Conservation (phyloP, 2,797 vertebrate genomes). For the Spizella passerina region DNA sequence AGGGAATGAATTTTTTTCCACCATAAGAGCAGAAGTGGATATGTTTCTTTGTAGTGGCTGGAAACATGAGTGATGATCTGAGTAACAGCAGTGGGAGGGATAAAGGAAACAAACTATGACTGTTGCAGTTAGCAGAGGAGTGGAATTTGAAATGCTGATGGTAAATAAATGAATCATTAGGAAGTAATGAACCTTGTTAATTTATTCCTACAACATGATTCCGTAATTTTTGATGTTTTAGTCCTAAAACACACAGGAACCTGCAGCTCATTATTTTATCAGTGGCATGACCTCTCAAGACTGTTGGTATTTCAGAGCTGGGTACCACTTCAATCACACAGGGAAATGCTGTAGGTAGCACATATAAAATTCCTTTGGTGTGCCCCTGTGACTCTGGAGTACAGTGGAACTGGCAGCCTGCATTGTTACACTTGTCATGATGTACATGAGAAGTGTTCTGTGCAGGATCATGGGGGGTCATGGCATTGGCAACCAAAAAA, state of each 20-base stretch:
- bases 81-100: not conserved
- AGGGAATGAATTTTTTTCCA: not conserved
- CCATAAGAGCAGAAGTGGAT: not conserved
- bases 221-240: not conserved
- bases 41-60: not conserved
- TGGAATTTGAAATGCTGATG: not conserved
- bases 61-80: not conserved
- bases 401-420: slow-evolving; percentile 40
- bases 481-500: not conserved
- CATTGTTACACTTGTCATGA: slow-evolving; percentile 57
- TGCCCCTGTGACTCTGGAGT: not conserved
- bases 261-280: not conserved
- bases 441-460: slow-evolving; percentile 13
- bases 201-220: not conserved
- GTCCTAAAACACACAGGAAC: not conserved
- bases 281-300: not conserved
- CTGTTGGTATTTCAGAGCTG: not conserved
- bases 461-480: not conserved
- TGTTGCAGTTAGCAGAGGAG: not conserved
- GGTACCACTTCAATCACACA: not conserved
- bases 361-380: slow-evolving; percentile 34
- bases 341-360: not conserved
- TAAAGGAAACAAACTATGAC: not conserved
- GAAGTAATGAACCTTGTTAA: not conserved
- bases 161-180: not conserved